A percentile compares a stretch with the other conserved stretches of the same genome.
Evolutionary conservation across 2,797 vertebrate genomes (phyloP).

Genomic region (Pelochelys cantorii): DNA sequence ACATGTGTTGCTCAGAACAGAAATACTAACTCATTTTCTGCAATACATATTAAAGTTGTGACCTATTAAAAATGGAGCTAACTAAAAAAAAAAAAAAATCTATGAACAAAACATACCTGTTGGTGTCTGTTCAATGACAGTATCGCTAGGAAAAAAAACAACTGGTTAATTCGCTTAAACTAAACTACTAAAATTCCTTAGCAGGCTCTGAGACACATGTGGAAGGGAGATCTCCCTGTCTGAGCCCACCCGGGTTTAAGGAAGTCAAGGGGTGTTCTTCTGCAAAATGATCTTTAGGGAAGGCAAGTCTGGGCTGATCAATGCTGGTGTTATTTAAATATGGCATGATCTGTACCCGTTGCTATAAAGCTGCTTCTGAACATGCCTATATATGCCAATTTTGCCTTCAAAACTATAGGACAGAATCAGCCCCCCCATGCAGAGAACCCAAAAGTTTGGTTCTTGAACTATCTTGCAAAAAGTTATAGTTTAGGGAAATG

Average conservation of each 20-base stretch:
- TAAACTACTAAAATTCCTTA: slow-evolving; percentile 69
- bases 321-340: slow-evolving; percentile 73
- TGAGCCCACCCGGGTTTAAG: slow-evolving; percentile 50
- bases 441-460: slow-evolving; percentile 69
- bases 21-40: slow-evolving; percentile 56
- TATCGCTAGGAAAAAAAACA: slow-evolving; percentile 61
- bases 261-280: slow-evolving; percentile 76
- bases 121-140: background rate
- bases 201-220: slow-evolving; percentile 64
- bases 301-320: slow-evolving; percentile 71
- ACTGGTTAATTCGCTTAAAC: slow-evolving; percentile 51
- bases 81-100: background rate
- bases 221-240: slow-evolving; percentile 70
- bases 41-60: slow-evolving; percentile 25
- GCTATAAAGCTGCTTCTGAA: slow-evolving; percentile 64
- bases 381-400: slow-evolving; percentile 73
- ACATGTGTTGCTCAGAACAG: slow-evolving; percentile 37
- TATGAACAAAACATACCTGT: background rate
- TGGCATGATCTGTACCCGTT: slow-evolving; percentile 68
- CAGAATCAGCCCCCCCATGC: slow-evolving; percentile 71
- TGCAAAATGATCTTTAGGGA: slow-evolving; percentile 44
- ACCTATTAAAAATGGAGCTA: slow-evolving; percentile 45
- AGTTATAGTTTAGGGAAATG: background rate
- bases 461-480: slow-evolving; percentile 68
- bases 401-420: slow-evolving; percentile 66